phyloP scores from a whole-genome alignment of 1,140 invertebrate species.

The Cyrtorhinus lividipennis region DNA sequence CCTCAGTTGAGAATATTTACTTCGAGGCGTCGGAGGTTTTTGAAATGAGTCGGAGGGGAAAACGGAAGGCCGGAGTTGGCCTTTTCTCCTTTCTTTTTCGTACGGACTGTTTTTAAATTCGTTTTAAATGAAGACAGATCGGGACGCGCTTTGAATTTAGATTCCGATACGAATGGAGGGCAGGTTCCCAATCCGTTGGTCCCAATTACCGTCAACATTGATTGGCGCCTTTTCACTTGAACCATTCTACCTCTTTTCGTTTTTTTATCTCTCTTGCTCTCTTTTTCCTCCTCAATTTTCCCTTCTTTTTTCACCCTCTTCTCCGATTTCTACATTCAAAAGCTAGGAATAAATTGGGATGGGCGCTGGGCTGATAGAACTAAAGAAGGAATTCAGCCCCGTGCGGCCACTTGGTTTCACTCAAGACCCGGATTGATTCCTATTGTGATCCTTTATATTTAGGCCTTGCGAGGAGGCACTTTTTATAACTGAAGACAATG shows the following conservation, averaged over 20 bases:
- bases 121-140: conserved; percentile 7
- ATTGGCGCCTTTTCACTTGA: conserved; percentile 3
- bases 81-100: neutral
- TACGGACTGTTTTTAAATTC: conserved; percentile 7
- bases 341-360: neutral
- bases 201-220: conserved; percentile 8
- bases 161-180: neutral
- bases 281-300: conserved; percentile 1
- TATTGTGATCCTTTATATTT: too few relatives aligned
- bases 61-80: neutral
- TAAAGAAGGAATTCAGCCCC: neutral
- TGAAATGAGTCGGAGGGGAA: neutral
- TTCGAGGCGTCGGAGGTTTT: neutral
- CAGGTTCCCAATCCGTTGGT: neutral
- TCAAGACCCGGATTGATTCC: neutral
- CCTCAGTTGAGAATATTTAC: neutral
- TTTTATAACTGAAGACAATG: too few relatives aligned
- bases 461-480: too few relatives aligned
- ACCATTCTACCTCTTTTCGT: neutral
- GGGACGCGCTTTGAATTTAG: conserved; percentile 4
- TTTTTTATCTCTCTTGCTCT: too few relatives aligned
- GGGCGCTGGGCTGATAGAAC: neutral
- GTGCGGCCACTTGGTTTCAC: neutral
- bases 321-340: neutral
- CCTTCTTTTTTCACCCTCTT: neutral